phyloP scores from a whole-genome alignment of 2,797 vertebrate genomes.

The Eurystomus glaucurus region DNA sequence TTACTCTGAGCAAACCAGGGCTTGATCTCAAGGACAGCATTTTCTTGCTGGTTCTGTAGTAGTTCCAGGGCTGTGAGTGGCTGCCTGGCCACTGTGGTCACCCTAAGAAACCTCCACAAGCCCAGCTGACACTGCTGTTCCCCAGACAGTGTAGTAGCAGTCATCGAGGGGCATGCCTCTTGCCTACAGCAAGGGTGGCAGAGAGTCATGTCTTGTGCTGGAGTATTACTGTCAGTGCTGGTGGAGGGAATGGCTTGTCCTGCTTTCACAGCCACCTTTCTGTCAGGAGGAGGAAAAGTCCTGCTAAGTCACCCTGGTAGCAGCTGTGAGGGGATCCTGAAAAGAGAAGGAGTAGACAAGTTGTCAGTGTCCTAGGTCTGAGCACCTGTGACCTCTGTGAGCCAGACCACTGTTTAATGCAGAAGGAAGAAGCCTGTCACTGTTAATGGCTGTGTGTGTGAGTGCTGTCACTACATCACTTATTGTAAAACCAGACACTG shows the following conservation, averaged over 20 bases:
- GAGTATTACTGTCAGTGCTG: not conserved
- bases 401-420: not conserved
- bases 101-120: not conserved
- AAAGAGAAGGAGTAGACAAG: not conserved
- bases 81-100: accelerated
- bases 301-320: not conserved
- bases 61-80: not conserved
- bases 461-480: not conserved
- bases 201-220: accelerated
- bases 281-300: not conserved
- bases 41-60: not conserved
- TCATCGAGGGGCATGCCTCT: not conserved
- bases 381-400: not conserved
- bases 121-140: accelerated
- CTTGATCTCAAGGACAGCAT: not conserved
- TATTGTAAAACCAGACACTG: not conserved
- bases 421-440: not conserved
- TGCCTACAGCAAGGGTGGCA: not conserved
- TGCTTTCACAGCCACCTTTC: not conserved
- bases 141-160: not conserved
- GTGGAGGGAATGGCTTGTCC: not conserved
- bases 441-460: not conserved
- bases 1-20: not conserved
- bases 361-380: not conserved
- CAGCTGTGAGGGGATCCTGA: accelerated